phyloP scores from a whole-genome alignment of 2,113 vertebrate species.

The Micromys minutus region DNA sequence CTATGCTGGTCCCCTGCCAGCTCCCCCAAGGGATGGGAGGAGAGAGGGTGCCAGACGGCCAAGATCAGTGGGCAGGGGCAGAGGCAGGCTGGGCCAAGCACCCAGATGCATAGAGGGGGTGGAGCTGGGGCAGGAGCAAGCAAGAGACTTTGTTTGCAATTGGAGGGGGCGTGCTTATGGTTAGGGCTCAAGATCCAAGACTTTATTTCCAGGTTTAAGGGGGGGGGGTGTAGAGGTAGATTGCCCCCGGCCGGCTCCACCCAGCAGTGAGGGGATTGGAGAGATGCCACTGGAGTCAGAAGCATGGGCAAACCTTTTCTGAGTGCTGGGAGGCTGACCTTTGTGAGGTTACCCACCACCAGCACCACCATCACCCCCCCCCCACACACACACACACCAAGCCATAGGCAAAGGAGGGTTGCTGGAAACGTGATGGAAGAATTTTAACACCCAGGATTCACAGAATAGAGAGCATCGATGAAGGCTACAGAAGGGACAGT shows the following conservation, averaged over 20 bases:
- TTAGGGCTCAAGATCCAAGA: not conserved
- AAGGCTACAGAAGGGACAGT: not conserved
- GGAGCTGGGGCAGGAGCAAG: slow-evolving; percentile 27
- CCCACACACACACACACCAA: not conserved
- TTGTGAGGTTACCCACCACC: not conserved
- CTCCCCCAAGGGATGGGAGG: slow-evolving; percentile 77
- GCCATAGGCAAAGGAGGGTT: not conserved
- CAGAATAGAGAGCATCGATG: not conserved
- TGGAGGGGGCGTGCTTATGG: not conserved
- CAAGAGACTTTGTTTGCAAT: slow-evolving; percentile 10
- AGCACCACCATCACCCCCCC: not conserved
- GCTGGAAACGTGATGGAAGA: not conserved
- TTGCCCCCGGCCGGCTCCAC: not conserved
- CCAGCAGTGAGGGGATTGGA: slow-evolving; percentile 30
- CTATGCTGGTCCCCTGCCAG: slow-evolving; percentile 72
- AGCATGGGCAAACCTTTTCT: not conserved
- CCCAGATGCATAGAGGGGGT: slow-evolving; percentile 52
- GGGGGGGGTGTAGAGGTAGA: not conserved
- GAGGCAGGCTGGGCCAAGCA: slow-evolving; percentile 57
- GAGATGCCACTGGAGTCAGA: slow-evolving; percentile 23
- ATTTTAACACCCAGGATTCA: not conserved
- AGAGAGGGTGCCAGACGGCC: slow-evolving; percentile 73
- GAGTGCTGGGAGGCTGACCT: not conserved
- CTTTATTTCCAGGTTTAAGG: not conserved
- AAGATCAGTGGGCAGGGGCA: slow-evolving; percentile 61